These are phyloP conservation scores for Pica pica DNA, from an alignment of 2,113 vertebrate genomes.

Conservation along the genomic window DNA sequence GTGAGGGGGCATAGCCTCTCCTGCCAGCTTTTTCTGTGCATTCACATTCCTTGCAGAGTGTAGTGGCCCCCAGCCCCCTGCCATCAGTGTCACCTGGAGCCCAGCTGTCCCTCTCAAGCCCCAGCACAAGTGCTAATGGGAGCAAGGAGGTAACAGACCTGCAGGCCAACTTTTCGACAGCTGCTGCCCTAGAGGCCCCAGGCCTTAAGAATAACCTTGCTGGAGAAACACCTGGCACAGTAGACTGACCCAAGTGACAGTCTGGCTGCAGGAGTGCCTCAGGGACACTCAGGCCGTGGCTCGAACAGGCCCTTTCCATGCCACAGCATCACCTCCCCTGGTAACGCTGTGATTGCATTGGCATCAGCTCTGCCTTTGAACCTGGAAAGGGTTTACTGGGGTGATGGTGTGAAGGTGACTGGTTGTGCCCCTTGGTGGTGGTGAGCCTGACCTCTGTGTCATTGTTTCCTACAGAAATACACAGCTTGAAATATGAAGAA, in stretches of 20 bases:
- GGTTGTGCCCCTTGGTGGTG: background rate
- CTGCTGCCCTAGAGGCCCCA: background rate
- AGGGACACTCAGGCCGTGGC: background rate
- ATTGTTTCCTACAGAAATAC: background rate
- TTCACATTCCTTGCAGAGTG: background rate
- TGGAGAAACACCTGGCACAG: background rate
- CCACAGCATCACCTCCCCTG: background rate
- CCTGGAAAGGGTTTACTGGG: background rate
- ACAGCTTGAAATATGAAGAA: background rate
- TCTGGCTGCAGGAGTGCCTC: background rate
- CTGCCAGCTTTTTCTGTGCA: background rate
- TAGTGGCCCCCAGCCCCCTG: background rate
- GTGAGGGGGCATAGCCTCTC: background rate
- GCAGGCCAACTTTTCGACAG: background rate
- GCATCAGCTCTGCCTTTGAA: background rate
- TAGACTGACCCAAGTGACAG: background rate
- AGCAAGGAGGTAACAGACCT: background rate
- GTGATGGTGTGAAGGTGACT: background rate
- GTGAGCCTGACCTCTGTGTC: background rate
- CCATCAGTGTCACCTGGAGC: background rate
- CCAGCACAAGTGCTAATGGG: background rate
- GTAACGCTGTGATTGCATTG: accelerated
- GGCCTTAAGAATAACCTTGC: background rate
- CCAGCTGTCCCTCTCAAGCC: background rate
- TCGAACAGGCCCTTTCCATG: background rate